Conservation (phyloP, 2,888 invertebrate species). For the Drosophila atroscutellata region DNA sequence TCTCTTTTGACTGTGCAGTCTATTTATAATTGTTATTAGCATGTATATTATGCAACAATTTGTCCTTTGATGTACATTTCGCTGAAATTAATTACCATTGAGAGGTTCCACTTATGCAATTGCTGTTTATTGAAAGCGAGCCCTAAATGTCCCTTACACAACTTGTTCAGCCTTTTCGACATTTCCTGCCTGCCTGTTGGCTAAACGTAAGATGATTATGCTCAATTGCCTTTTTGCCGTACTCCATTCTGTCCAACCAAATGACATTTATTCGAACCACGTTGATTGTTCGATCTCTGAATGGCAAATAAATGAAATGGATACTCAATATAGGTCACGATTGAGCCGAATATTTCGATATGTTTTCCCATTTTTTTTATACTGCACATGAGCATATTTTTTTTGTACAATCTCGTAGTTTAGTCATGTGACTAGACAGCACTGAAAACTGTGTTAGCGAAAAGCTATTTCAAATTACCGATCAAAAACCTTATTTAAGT, state of each 20-base stretch:
- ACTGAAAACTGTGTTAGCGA: not conserved
- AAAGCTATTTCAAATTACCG: not conserved
- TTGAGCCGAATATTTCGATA: constrained; percentile 12
- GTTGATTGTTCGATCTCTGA: constrained; percentile 21
- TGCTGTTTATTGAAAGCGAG: not conserved
- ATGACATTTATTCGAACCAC: constrained; percentile 25
- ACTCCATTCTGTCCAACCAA: constrained; percentile 56
- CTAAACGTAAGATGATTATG: constrained; percentile 41
- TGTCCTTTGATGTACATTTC: not conserved
- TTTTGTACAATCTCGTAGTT: constrained; percentile 5
- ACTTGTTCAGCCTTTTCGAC: constrained; percentile 45
- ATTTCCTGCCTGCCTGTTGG: constrained; percentile 40
- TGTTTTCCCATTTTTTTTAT: not conserved
- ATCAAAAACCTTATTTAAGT: not conserved
- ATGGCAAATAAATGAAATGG: constrained; percentile 7
- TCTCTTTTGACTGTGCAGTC: not conserved
- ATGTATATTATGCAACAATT: not conserved
- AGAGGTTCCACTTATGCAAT: too few species aligned
- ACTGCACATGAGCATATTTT: not conserved
- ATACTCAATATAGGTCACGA: constrained; percentile 13
- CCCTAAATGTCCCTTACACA: not conserved
- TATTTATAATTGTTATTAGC: not conserved
- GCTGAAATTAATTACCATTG: not conserved
- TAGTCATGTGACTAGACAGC: not conserved
- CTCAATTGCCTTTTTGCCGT: constrained; percentile 69